Evolutionary conservation across 2,888 invertebrate genomes (phyloP), one percentile per base, ranked within the genome.

Genomic region (Thecocarcelia acutangulata): DNA sequence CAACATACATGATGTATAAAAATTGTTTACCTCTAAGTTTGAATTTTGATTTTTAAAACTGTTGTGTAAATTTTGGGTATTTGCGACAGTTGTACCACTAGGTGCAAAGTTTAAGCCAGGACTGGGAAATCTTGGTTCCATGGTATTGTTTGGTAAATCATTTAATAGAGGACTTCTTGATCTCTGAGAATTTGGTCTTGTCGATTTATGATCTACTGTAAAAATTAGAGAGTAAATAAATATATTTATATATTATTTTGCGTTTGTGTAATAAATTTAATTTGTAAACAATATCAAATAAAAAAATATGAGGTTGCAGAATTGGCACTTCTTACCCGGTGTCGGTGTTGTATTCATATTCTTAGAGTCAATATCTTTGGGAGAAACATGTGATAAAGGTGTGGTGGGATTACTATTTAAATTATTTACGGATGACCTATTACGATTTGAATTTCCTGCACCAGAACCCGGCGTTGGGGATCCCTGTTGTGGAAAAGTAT

Each of bases 341-440:
- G 70, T 64, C 9, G 72, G 52, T 42, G 58, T 21, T 50, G 59
- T 42, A 33, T 52, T 83, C 40, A 74, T 48, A n/a, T 83, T 79
- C 58, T 83, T 84, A 13, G 83, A 52, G 15, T 85, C 85, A 40
- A 90, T 84, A 84, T 91, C 91, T 86, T 91, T 93, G 37, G 93
- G 93, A 19, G 93, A 93, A 80, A 93, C 89, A 89, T 93, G 93
- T 59, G 93, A 92, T 11, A 94, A 92, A 0, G 95, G 95, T 28
- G 95, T 95, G 68, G 94, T 93, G 11, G 95, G 95, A 90, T 95
- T 95, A 85, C 94, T 95, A 54, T 87, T 89, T 15, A 88, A 85
- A 85, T 93, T 93, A 88, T 93, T 94, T 78, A 93, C 52, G 69
- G 80, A 83, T n/a, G 84, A 73, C 11, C 85, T 76, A 37, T 83